Conservation (phyloP, 2,113 vertebrate species). For the Castor canadensis region DNA sequence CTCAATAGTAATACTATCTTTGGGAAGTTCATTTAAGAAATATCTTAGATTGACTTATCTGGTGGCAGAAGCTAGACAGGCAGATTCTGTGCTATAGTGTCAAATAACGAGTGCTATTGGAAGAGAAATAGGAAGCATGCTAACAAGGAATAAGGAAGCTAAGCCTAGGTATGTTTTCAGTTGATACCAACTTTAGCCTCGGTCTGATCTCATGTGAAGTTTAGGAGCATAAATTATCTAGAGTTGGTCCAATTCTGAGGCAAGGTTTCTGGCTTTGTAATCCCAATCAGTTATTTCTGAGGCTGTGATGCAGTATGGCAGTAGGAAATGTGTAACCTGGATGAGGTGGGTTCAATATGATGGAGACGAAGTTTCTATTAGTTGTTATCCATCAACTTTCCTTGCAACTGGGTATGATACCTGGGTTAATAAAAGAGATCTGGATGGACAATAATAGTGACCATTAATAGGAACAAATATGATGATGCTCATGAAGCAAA, state of each 20-base stretch:
- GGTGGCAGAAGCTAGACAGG: background rate
- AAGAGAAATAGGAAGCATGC: background rate
- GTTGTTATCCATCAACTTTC: background rate
- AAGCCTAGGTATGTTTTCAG: background rate
- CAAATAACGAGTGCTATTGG: background rate
- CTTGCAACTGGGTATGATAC: background rate
- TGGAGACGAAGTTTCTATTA: background rate
- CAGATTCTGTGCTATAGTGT: background rate
- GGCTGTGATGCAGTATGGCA: fast-evolving
- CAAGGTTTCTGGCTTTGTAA: background rate
- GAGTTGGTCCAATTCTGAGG: background rate
- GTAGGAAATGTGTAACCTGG: too few species aligned
- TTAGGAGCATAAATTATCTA: background rate
- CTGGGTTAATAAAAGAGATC: background rate
- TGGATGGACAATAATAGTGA: background rate
- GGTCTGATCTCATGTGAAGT: background rate
- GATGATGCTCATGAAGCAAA: background rate
- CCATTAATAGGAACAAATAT: background rate
- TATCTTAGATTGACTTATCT: background rate
- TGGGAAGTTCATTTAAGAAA: background rate
- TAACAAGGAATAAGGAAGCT: background rate
- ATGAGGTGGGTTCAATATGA: background rate
- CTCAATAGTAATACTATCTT: background rate
- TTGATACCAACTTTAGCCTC: background rate
- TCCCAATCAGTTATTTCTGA: background rate